Conservation (phyloP, 53 echinoderm and acorn worm genomes). For the Crossaster papposus region DNA sequence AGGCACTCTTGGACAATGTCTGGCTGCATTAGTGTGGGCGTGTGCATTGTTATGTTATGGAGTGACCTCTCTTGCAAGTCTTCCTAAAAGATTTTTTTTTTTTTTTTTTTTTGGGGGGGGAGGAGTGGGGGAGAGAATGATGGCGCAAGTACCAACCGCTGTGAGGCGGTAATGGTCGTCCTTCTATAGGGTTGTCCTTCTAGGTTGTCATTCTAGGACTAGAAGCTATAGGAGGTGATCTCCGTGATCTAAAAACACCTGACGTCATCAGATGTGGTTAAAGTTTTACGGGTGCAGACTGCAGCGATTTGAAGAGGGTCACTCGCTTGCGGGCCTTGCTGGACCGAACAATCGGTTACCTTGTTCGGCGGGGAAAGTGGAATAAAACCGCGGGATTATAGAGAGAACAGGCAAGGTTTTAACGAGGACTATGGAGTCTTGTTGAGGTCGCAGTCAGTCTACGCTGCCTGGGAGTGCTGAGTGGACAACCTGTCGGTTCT, state of each 20-base stretch:
- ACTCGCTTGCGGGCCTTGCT: not conserved
- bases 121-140: not conserved
- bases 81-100: constrained; percentile 2
- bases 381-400: constrained; percentile 4
- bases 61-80: constrained; percentile 44
- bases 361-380: constrained; percentile 20
- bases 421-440: not conserved
- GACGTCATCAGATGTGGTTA: constrained; percentile 29
- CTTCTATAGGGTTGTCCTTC: no score
- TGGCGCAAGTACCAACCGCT: not conserved
- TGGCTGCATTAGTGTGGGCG: not conserved
- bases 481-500: not conserved
- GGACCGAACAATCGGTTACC: constrained; percentile 33
- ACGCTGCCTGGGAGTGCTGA: not conserved
- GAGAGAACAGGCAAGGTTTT: not conserved
- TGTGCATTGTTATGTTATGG: constrained; percentile 15
- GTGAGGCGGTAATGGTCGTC: not conserved
- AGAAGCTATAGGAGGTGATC: no score
- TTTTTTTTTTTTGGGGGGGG: no score
- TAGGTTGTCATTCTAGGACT: no score
- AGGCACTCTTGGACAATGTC: constrained; percentile 1
- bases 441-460: not conserved
- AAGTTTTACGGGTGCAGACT: not conserved
- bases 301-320: not conserved
- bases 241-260: constrained; percentile 32